phyloP scores from a whole-genome alignment of 1,140 invertebrate species.

The Camponotus floridanus region DNA sequence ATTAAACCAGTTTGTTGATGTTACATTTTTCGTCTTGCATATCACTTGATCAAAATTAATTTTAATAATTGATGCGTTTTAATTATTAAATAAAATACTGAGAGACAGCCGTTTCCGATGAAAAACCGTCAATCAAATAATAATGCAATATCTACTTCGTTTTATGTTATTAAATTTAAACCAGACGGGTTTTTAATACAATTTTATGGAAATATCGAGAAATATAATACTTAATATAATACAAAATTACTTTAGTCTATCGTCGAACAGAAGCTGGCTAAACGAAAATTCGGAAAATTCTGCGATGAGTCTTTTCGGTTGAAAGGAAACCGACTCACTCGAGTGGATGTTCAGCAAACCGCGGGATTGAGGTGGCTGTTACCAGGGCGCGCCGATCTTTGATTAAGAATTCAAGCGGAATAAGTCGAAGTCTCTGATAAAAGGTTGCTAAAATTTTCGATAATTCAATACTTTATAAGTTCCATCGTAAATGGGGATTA shows the following conservation, averaged over 20 bases:
- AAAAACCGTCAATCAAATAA: not conserved
- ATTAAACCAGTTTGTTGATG: conserved; percentile 19
- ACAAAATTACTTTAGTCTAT: conserved; percentile 34
- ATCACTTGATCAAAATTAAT: conserved; percentile 55
- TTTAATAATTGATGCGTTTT: conserved; percentile 53
- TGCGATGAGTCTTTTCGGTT: conserved; percentile 49
- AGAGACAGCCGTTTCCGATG: not conserved
- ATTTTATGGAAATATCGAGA: conserved; percentile 43
- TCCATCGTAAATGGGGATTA: not conserved
- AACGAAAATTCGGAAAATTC: conserved; percentile 61
- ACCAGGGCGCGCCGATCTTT: conserved; percentile 62
- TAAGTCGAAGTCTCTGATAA: conserved; percentile 73
- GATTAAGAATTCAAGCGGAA: conserved; percentile 78
- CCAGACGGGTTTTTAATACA: conserved; percentile 20
- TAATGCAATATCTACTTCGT: conserved; percentile 1
- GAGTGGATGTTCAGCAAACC: conserved; percentile 64
- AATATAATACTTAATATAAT: conserved; percentile 4
- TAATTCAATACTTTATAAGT: conserved; percentile 23
- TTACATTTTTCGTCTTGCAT: conserved; percentile 54
- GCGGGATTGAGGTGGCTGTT: conserved; percentile 72
- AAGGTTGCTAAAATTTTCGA: conserved; percentile 62
- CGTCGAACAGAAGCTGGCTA: conserved; percentile 1
- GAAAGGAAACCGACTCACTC: conserved; percentile 58
- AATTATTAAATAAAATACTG: conserved; percentile 11
- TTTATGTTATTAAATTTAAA: conserved; percentile 21